phyloP scores from a whole-genome alignment of 2,797 vertebrate species.

The Sitta carolinensis region DNA sequence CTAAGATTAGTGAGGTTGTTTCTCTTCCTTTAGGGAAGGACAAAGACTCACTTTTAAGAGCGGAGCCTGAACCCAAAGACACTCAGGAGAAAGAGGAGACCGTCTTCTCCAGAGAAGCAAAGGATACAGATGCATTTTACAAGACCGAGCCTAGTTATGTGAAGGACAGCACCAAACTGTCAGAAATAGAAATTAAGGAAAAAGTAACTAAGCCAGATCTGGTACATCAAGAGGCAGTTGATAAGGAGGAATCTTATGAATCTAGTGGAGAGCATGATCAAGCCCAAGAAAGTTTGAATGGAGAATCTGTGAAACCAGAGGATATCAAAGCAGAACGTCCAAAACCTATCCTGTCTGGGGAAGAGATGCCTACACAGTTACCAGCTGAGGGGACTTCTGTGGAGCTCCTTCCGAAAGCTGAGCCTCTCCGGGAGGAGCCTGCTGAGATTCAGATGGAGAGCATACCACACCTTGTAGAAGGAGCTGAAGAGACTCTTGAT shows the following conservation, averaged over 20 bases:
- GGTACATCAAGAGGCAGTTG: constrained; percentile 96
- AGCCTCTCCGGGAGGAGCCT: constrained; percentile 49
- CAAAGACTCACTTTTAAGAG: background rate
- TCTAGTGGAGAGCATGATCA: constrained; percentile 81
- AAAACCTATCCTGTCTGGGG: constrained; percentile 32
- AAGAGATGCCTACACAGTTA: constrained; percentile 55
- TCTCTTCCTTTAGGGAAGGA: constrained; percentile 34
- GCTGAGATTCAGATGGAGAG: constrained; percentile 76
- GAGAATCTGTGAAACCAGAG: constrained; percentile 73
- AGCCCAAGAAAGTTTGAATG: constrained; percentile 69
- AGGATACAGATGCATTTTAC: constrained; percentile 53
- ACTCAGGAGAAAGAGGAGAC: constrained; percentile 45
- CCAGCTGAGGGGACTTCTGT: constrained; percentile 48
- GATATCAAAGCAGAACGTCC: constrained; percentile 71
- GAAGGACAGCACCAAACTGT: constrained; percentile 71
- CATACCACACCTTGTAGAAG: constrained; percentile 77
- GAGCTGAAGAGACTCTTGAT: constrained; percentile 65
- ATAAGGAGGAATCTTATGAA: constrained; percentile 97
- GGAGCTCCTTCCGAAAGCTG: constrained; percentile 35
- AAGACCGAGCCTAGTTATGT: constrained; percentile 15
- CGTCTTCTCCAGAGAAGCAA: constrained; percentile 18
- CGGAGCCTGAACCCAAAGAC: constrained; percentile 28
- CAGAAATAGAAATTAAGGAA: constrained; percentile 87
- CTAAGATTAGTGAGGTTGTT: constrained; percentile 82
- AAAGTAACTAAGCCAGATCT: constrained; percentile 90